Conservation (phyloP, 92 coral and sea anemone genomes). For the Epizoanthus illoricatus region DNA sequence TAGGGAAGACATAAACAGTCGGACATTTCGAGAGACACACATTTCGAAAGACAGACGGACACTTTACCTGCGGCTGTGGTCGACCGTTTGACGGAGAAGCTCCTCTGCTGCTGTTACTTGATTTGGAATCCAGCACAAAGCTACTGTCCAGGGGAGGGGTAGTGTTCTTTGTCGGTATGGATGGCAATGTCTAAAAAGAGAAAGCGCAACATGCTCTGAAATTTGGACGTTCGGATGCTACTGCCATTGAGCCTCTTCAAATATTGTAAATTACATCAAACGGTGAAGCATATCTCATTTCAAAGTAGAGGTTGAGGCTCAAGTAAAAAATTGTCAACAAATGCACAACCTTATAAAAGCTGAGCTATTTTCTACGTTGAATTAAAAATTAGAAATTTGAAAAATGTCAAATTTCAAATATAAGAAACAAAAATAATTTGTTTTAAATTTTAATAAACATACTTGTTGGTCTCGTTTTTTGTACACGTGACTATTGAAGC, state of each 20-base stretch:
- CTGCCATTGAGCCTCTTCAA: too few relatives aligned
- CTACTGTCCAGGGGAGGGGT: conserved; percentile 26
- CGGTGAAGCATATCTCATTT: too few relatives aligned
- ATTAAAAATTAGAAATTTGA: too few relatives aligned
- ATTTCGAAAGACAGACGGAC: conserved; percentile 8
- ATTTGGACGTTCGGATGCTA: background rate
- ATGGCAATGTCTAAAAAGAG: conserved; percentile 18
- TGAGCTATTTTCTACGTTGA: too few relatives aligned
- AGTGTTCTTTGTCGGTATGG: conserved; percentile 26
- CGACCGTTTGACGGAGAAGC: background rate
- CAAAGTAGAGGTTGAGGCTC: too few relatives aligned
- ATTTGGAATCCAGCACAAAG: conserved; percentile 10
- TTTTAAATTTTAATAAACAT: background rate
- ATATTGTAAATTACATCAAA: too few relatives aligned
- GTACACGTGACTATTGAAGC: conserved; percentile 90
- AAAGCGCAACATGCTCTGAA: background rate
- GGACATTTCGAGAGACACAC: background rate
- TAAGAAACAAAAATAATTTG: too few relatives aligned
- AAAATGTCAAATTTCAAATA: too few relatives aligned
- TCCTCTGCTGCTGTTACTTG: background rate
- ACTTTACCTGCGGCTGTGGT: conserved; percentile 27
- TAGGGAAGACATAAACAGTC: background rate
- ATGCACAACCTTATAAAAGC: too few relatives aligned
- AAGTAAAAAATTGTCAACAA: too few relatives aligned
- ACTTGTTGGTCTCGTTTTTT: conserved; percentile 85